Base-by-base conservation (phyloP, 30 jellyfish, hydroid and myxozoan genomes). In the Turritopsis dohrnii region DNA sequence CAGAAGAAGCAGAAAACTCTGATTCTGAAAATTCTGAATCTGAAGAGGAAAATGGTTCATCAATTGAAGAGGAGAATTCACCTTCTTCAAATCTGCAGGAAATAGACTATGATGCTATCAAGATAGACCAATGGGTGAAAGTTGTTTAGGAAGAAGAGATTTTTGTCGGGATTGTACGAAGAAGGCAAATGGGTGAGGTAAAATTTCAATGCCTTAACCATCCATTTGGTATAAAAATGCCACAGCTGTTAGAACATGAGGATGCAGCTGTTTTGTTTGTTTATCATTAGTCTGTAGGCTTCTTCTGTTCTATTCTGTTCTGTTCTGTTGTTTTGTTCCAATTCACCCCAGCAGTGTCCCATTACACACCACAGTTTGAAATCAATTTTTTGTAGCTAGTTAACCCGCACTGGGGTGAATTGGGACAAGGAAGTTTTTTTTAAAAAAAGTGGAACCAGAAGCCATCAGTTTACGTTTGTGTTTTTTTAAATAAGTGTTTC, bases 81-180 rank as follows among this genome's bases (percentile, higher is more conserved):
- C 0, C 79, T 76, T 29, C 84, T 76, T 21, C 79, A 26, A 76
- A 29, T 29, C 79, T 76, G 80, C 0, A 29, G 79, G 84, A 76
- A 17, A 76, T 76, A 76, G 79, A 25, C 79, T 22, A 19, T 76
- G 81, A 76, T 27, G 83, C 79, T 76, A 29, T 76, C 79, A 76
- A 26, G 26, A 76, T 76, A n/a, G 79, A 29, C 28, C 80, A 76
- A 21, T 76, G 84, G 84, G 77, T 76, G 18, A 27, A 76, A 23
- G 79, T 31, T 76, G 79, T 76, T 76, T 76, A 76, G 24, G 84
- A 76, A 76, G 84, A 76, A 76, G 84, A 76, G 29, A 76, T 76
- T 76, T 76, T 76, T 76, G 84, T 26, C 18, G 84, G 76, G 30
- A 76, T 22, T 19, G 84, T 76, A 76, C 0, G n/a, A 20, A 1